phyloP scores from a whole-genome alignment of 2,113 vertebrate species.

The Dicrurus megarhynchus region DNA sequence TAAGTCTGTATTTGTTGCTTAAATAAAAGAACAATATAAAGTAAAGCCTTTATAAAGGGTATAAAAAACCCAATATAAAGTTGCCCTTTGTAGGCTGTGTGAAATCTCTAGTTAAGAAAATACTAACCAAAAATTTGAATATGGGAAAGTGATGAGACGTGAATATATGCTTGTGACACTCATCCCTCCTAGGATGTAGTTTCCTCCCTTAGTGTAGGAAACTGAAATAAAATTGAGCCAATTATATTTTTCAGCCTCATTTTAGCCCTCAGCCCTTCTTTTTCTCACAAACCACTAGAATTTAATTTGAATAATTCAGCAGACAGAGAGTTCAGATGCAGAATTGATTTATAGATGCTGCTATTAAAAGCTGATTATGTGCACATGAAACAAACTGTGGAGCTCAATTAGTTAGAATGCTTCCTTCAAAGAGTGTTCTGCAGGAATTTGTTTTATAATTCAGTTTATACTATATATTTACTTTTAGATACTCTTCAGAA shows the following conservation, averaged over 20 bases:
- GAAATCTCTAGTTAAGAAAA: background rate
- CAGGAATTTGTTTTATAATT: background rate
- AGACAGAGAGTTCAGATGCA: background rate
- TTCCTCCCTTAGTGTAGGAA: no score
- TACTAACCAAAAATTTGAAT: background rate
- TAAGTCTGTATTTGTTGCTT: background rate
- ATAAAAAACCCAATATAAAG: background rate
- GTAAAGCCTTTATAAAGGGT: background rate
- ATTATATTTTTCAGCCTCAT: background rate
- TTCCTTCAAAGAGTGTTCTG: background rate
- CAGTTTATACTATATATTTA: background rate
- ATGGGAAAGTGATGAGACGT: background rate
- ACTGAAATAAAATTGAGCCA: background rate
- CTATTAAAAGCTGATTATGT: slow-evolving; percentile 54
- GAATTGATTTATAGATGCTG: slow-evolving; percentile 49
- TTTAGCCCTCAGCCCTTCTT: slow-evolving; percentile 11
- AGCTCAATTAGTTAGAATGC: slow-evolving; percentile 34
- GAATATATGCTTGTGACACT: background rate
- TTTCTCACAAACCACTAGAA: slow-evolving; percentile 6
- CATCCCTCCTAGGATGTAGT: background rate
- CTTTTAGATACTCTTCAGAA: background rate
- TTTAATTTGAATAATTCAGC: slow-evolving; percentile 33
- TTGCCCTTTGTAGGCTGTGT: background rate
- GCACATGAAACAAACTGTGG: background rate
- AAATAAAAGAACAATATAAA: slow-evolving; percentile 1